Base-by-base conservation (phyloP, 2,113 vertebrate species). In the Nycticryphes semicollaris region DNA sequence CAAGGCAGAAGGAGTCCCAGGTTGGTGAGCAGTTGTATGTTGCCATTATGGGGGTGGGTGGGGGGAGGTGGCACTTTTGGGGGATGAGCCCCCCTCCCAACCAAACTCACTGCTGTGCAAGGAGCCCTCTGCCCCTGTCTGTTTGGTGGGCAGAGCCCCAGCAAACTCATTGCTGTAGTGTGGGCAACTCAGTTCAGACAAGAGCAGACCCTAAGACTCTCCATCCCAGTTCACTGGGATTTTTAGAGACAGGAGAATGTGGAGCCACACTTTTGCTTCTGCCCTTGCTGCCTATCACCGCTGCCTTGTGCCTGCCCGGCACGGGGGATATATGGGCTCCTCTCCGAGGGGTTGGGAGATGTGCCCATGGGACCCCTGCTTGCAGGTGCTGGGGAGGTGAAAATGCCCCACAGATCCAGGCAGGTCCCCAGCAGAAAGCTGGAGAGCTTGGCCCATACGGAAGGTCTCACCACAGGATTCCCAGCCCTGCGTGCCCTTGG, bases 281-380 rank as follows among this genome's bases (percentile, higher is more conserved):
- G 51, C 31, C 67, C 56, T 18, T 53, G 45, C 64, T 48, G 45
- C 48, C 57, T 28, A 9, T 45, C 69, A 25, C 50, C 35, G 0
- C 3, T 31, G 23, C 10, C 17, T 68, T 1, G 0, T 0, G 3
- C 30, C 59, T 78, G 70, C 27, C 14, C 3, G 17, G 8, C 0
- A 0, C n/a, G 60, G 31, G 6, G 19, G 12, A 5, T 43, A 21
- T 22, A 48, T 0, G 1, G 48, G 63, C 59, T 87, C 14, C 53
- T 47, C 45, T 64, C 37, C 0, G 0, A 45, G 51, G 41, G 56
- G 31, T 56, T 66, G n/a, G 27, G 82, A 59, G 14, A 14, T 31
- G 37, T 59, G 35, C 60, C 53, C 43, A n/a, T 15, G 45, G 74
- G 72, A 41, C 9, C 51, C 77, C 62, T 57, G 48, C 43, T 69